Evolutionary conservation across 2,888 invertebrate genomes (phyloP), one percentile per base, ranked within the genome.

Genomic region (Macropis europaea): DNA sequence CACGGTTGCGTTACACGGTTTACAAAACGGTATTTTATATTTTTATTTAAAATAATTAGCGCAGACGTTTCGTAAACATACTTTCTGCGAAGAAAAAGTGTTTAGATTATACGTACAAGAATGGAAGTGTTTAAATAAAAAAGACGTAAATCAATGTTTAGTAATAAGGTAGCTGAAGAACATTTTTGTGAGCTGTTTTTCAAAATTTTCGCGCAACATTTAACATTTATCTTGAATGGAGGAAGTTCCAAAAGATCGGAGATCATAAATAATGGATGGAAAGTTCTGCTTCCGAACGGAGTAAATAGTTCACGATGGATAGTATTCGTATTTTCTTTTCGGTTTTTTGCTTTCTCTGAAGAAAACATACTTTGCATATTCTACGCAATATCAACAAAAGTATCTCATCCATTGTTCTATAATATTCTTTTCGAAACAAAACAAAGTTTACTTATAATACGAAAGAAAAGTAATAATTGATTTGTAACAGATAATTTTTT

Each of bases 181-280:
- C 24, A 52, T 30, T 32, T 30, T 15, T 9, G 15, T 15, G 17
- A 54, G 22, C 30, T 47, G n/a, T 47, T 47, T 17, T 6, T 5
- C 38, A 40, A 53, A 40, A 45, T 38, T 38, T 38, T 54, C 28
- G 28, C 45, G 28, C 45, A 47, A 47, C 45, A 38, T 54, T 54
- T 63, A 54, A 30, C 54, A 22, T 30, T n/a, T 53, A 15, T 47
- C 40, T 40, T 9, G 26, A 32, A 47, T 36, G 22, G 17, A 3
- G 30, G 13, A 24, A 24, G 15, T 47, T 24, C 6, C 38, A 28
- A n/a, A n/a, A 28, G 30, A 63, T 40, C 47, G 30, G n/a, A 13
- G 9, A 22, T 47, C 47, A 47, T 63, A 63, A 63, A 63, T 63
- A 40, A 63, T 54, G 30, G 28, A 63, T 54, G 47, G 30, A 28